Percentiles rank a stretch among this genome's conserved stretches.
These are phyloP conservation scores for Poecilobothrus nobilitatus DNA, from an alignment of 2,888 invertebrate species.

Conservation along the genomic window DNA sequence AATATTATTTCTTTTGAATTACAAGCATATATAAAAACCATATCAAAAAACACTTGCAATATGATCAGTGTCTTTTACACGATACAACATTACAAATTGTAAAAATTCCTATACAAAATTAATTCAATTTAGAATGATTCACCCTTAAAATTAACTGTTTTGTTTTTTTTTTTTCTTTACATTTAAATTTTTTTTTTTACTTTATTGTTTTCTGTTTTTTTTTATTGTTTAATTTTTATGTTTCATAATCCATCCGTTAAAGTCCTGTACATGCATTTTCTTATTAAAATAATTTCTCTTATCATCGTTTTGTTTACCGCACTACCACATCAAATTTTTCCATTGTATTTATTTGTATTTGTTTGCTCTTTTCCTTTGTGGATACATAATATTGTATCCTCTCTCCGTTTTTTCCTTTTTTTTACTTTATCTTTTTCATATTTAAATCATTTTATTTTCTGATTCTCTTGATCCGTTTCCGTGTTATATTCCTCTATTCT, in stretches of 20 bases:
- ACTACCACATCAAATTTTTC: background rate
- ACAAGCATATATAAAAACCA: background rate
- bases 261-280: too few species aligned
- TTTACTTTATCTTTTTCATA: too few species aligned
- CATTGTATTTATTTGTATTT: too few species aligned
- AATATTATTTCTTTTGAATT: background rate
- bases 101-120: background rate
- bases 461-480: background rate
- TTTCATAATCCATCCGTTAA: background rate
- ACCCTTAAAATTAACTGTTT: background rate
- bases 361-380: background rate
- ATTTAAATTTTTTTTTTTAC: background rate
- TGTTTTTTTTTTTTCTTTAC: background rate
- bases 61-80: background rate
- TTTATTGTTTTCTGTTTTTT: background rate
- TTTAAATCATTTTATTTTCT: too few species aligned
- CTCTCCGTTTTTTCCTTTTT: background rate
- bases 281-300: background rate
- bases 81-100: background rate
- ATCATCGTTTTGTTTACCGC: background rate
- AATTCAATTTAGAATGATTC: background rate
- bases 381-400: background rate
- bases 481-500: background rate
- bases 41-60: background rate
- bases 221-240: background rate